Evolutionary conservation across 2,888 invertebrate genomes (phyloP), one percentile per base, ranked within the genome.

Genomic region (Pediacus dermestoides): DNA sequence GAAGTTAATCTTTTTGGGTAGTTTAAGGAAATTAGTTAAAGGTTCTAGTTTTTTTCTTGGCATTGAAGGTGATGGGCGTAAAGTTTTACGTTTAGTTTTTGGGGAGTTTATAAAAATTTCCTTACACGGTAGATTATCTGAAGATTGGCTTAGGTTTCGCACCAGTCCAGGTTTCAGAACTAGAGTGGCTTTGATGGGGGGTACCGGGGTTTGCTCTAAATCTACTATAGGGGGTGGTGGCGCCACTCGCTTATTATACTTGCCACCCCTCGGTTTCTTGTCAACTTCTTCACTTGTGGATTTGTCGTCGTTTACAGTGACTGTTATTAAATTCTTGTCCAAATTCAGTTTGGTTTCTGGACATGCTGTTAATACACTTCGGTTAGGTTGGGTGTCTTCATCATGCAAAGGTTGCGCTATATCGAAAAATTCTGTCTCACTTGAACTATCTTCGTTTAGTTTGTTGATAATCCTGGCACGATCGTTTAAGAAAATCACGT

Each of bases 1-100:
- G 63, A 77, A 76, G 22, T 70, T 73, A 41, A 78, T 64, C 66
- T 75, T 77, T 47, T 73, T 71, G 4, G 78, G 76, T 34, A 78
- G 59, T 43, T 74, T 74, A 39, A 78, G 68, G 40, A 78, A 50
- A 44, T 63, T 63, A 25, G 27, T 39, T 25, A 45, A 23, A 21
- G 45, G 31, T 4, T 34, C 39, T 10, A 30, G 13, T 42, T 45
- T 45, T 10, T 16, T 36, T 3, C 34, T 32, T 11, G 38, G 6
- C 6, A n/a, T 18, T 18, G 21, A 18, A 6, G 21, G 21, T n/a
- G 21, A 18, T 7, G 6, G 21, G 27, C 44, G 37, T 14, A 43
- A 23, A 18, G 54, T 42, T 36, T 52, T 55, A 28, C 59, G 52
- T 44, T 58, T 58, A 35, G 58, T 45, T 49, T 64, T 66, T 4